phyloP scores from a whole-genome alignment of 2,888 invertebrate genomes.

The Atrina japonica region DNA sequence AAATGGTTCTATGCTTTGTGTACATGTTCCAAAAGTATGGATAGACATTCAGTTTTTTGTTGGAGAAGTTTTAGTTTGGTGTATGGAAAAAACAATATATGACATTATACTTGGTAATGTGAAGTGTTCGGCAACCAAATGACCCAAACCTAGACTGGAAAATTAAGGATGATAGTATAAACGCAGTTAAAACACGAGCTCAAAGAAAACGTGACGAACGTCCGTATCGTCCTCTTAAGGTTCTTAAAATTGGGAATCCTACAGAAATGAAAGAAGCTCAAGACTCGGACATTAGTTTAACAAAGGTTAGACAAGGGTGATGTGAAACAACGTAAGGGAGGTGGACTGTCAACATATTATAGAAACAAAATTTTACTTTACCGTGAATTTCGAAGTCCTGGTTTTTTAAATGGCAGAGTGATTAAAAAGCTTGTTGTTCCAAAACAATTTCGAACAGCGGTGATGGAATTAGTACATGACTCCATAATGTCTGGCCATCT shows the following conservation, averaged over 20 bases:
- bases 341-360: neutral
- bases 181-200: conserved; percentile 17
- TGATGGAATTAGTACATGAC: too few relatives aligned
- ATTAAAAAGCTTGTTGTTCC: too few relatives aligned
- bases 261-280: neutral
- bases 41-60: conserved; percentile 42
- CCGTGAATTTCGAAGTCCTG: conserved; percentile 15
- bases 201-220: neutral
- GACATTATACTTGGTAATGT: conserved; percentile 47
- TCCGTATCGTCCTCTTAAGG: conserved; percentile 3
- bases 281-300: neutral
- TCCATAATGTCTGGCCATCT: too few relatives aligned
- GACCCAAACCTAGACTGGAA: neutral
- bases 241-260: too few relatives aligned
- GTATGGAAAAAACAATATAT: conserved; percentile 40
- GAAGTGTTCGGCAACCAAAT: neutral
- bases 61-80: conserved; percentile 35
- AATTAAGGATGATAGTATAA: neutral
- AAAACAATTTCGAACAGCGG: too few relatives aligned
- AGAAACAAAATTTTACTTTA: neutral
- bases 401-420: too few relatives aligned
- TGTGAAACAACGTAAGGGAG: neutral
- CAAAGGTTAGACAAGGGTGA: neutral
- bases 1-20: conserved; percentile 31
- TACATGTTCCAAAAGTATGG: conserved; percentile 27